These are phyloP conservation scores for Cerastis leucographa DNA, from an alignment of 2,888 invertebrate species.

Conservation along the genomic window DNA sequence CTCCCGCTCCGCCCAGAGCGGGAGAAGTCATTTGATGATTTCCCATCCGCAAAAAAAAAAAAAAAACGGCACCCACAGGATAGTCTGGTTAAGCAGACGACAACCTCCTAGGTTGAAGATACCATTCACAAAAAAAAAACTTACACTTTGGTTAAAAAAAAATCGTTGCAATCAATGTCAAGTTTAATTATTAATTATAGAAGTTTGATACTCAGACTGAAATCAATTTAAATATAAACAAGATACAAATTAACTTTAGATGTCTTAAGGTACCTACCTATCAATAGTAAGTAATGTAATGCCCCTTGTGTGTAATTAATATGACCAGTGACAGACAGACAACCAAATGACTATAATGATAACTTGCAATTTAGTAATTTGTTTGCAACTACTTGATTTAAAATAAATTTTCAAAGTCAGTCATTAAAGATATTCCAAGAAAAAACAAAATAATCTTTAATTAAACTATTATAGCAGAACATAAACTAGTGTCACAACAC, in stretches of 20 bases:
- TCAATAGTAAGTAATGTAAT: no score
- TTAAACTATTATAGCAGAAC: not conserved
- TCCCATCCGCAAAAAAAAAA: no score
- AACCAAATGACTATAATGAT: not conserved
- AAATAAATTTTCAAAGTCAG: not conserved
- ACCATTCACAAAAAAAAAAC: no score
- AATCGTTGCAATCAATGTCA: slow-evolving; percentile 1
- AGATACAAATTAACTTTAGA: not conserved
- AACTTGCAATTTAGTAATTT: not conserved
- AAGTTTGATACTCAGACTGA: not conserved
- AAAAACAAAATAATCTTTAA: not conserved
- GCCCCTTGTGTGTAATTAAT: not conserved
- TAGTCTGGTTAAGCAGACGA: no score
- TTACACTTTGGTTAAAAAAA: no score
- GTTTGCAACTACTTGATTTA: not conserved
- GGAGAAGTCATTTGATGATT: no score
- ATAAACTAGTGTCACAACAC: not conserved
- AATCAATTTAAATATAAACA: not conserved
- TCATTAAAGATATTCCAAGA: not conserved
- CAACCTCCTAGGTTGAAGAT: no score
- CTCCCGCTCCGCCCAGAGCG: no score
- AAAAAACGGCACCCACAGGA: no score
- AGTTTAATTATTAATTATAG: not conserved
- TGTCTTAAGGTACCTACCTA: no score
- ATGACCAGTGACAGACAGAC: no score